Base-by-base conservation (phyloP, 2,797 vertebrate genomes). In the Fratercula arctica region DNA sequence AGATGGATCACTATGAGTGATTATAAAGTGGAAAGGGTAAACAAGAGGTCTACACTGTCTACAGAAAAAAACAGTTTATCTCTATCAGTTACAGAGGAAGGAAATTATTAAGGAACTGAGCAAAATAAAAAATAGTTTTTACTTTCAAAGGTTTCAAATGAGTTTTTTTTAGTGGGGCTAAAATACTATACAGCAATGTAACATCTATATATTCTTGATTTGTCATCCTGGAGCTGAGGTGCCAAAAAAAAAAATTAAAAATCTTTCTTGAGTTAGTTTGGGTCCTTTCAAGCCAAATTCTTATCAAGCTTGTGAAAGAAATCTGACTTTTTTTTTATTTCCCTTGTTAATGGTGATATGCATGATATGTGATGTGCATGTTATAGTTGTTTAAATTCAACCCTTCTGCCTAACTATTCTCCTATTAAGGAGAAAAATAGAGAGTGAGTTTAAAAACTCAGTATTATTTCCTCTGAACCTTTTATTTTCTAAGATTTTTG, bases 11-110 rank as follows among this genome's bases (percentile, higher is more conserved):
- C 76, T 90, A 53, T 15, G 11, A 87, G n/a, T 33, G 56, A 79
- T 74, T 77, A 89, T 56, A 56, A 92, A 89, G 69, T 64, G 7
- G 11, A 90, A 92, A 94, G 10, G 16, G 51, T 72, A 88, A 95
- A 84, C 24, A 91, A 83, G 61, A 87, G 17, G 12, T 80, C 53
- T 91, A 35, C 13, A 53, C 1, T 31, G 7, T 51, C 50, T 75
- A 3, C 2, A 4, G 53, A 53, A 51, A 57, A 57, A 48, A 0
- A 6, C 1, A 53, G 11, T 3, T 85, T 63, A 54, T 68, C 50
- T 80, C 20, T 48, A 39, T 29, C 59, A 73, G 39, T 39, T 75
- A 59, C 19, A 61, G 37, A 69, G 9, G 8, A 82, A 92, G 8
- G 8, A 82, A 92, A 81, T 48, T 88, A 86, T 66, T 76, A 89